phyloP scores from a whole-genome alignment of 2,797 vertebrate species.

The Philypnodon macrostomus region DNA sequence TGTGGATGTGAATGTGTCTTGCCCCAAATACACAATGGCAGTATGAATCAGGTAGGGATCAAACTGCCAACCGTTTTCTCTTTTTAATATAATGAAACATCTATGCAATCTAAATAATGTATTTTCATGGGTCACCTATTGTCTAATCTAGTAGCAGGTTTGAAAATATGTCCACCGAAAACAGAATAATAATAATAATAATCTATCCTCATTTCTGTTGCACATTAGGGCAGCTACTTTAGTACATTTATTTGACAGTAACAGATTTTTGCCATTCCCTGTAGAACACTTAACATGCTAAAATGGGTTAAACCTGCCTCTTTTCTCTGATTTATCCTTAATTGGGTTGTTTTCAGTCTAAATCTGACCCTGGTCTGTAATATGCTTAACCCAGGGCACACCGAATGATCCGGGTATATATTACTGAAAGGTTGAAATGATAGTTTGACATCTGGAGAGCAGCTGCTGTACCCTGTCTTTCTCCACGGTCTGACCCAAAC shows the following conservation, averaged over 20 bases:
- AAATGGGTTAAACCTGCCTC: constrained; percentile 9
- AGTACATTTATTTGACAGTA: constrained; percentile 27
- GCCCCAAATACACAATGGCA: too few species aligned
- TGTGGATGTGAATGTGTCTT: too few species aligned
- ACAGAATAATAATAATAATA: too few species aligned
- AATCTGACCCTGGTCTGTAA: constrained; percentile 7
- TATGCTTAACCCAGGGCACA: constrained; percentile 1
- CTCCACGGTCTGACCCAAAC: constrained; percentile 37
- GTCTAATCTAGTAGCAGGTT: too few species aligned
- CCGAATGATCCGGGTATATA: constrained; percentile 16
- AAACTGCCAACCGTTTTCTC: too few species aligned
- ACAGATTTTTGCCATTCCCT: constrained; percentile 7
- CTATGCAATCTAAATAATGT: too few species aligned
- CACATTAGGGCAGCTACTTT: constrained; percentile 20
- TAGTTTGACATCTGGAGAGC: constrained; percentile 67
- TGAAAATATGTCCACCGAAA: not conserved
- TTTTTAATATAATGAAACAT: too few species aligned
- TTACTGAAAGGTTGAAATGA: constrained; percentile 29
- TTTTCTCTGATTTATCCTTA: constrained; percentile 14
- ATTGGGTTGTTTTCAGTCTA: constrained; percentile 19
- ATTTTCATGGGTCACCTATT: too few species aligned
- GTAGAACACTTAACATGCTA: constrained; percentile 23
- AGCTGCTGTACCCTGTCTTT: constrained; percentile 60
- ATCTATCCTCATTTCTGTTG: too few species aligned
- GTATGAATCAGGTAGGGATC: too few species aligned